phyloP scores from a whole-genome alignment of 2,888 invertebrate species.

The Odontomyia ornata region DNA sequence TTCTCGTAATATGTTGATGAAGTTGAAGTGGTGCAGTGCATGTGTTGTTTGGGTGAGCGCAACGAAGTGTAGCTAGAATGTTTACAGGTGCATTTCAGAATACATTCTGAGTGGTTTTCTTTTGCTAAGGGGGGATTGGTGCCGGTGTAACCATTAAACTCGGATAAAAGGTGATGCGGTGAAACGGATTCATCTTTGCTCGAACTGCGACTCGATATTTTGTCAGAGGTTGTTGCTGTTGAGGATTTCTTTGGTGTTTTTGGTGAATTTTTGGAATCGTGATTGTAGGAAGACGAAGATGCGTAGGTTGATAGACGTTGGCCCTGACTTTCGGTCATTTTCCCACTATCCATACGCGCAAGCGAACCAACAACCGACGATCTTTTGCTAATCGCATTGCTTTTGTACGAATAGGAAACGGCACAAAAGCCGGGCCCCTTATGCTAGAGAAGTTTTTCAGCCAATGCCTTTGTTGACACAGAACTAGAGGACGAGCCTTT shows the following conservation, averaged over 20 bases:
- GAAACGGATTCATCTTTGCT: constrained; percentile 52
- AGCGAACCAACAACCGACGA: constrained; percentile 9
- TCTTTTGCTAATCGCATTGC: constrained; percentile 6
- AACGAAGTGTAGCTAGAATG: constrained; percentile 42
- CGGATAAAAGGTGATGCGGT: constrained; percentile 51
- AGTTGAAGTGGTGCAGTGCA: neutral
- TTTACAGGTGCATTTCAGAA: constrained; percentile 52
- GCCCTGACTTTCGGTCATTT: constrained; percentile 53
- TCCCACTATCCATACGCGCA: constrained; percentile 27
- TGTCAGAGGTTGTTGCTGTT: constrained; percentile 25
- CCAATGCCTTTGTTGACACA: constrained; percentile 63
- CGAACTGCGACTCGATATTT: constrained; percentile 48
- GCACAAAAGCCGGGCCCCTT: constrained; percentile 70
- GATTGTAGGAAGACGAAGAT: constrained; percentile 51
- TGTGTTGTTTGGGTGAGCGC: constrained; percentile 41
- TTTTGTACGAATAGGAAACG: constrained; percentile 51
- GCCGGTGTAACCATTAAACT: constrained; percentile 45
- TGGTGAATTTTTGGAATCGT: constrained; percentile 48
- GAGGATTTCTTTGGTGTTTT: constrained; percentile 50
- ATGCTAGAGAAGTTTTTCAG: constrained; percentile 81
- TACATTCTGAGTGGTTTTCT: constrained; percentile 49
- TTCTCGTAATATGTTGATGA: constrained; percentile 1
- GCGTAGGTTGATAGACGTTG: constrained; percentile 54
- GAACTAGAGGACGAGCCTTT: constrained; percentile 68
- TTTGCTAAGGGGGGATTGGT: constrained; percentile 44